These are phyloP conservation scores for Saccopteryx bilineata DNA, from an alignment of 2,113 vertebrate species.

Conservation along the genomic window DNA sequence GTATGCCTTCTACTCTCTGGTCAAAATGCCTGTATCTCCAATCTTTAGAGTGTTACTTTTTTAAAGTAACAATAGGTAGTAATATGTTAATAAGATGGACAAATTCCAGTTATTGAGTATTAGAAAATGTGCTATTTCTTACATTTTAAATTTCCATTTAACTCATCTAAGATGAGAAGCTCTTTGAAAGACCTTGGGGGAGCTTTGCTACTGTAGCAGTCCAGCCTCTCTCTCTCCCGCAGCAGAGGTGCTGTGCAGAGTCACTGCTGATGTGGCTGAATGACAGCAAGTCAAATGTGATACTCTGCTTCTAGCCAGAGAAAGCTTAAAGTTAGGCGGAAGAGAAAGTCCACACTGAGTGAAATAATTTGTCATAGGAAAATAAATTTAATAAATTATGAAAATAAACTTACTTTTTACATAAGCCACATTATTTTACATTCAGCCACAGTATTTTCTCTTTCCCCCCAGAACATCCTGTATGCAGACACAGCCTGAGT, in stretches of 20 bases:
- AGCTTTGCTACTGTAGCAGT: neutral
- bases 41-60: neutral
- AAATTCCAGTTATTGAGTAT: neutral
- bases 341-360: neutral
- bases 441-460: neutral
- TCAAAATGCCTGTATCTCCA: neutral
- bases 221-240: too few species aligned
- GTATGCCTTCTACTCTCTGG: neutral
- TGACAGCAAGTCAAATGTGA: neutral
- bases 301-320: neutral
- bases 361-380: neutral
- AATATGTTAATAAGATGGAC: neutral
- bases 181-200: neutral
- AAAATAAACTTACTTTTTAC: neutral
- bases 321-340: neutral
- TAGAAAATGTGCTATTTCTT: slow-evolving; percentile 9
- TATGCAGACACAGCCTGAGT: neutral
- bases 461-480: neutral
- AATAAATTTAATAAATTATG: neutral
- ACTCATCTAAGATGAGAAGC: neutral
- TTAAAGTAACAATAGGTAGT: neutral
- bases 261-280: neutral
- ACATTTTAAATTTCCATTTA: neutral
- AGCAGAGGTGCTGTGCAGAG: neutral
- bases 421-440: neutral